Evolutionary conservation across 2,888 invertebrate genomes (phyloP), one percentile per base, ranked within the genome.

Genomic region (Polydesmus complanatus): DNA sequence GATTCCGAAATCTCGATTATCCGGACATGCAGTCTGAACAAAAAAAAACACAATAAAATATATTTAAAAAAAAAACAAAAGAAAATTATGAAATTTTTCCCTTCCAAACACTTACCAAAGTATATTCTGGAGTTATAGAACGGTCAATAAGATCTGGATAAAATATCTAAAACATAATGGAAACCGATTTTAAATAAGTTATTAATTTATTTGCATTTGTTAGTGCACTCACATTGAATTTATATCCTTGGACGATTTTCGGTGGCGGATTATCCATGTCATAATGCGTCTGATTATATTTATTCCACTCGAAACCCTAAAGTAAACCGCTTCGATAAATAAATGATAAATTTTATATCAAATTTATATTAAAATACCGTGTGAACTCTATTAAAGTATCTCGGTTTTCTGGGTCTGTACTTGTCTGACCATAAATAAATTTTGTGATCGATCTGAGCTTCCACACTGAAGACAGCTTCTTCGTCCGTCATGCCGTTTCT

Each of bases 301-400:
- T 98, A 78, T 98, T 98, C 98, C 98, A 99, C 72, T 99, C 98
- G 76, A 98, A 99, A 19, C 98, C 98, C 91, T n/a, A n/a, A n/a
- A n/a, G n/a, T n/a, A n/a, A n/a, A n/a, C n/a, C n/a, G n/a, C n/a
- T n/a, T n/a, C n/a, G n/a, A n/a, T n/a, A n/a, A n/a, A n/a, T n/a
- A n/a, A n/a, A n/a, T n/a, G n/a, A n/a, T n/a, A n/a, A n/a, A n/a
- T n/a, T n/a, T n/a, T n/a, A n/a, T n/a, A n/a, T n/a, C n/a, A n/a
- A n/a, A n/a, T n/a, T n/a, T n/a, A n/a, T n/a, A n/a, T n/a, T n/a
- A n/a, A n/a, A n/a, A n/a, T n/a, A n/a, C n/a, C 37, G 79, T 79
- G 67, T 79, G 78, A 5, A 82, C 80, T 63, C 81, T 74, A 79
- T 99, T 99, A 77, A 98, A 96, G 77, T 98, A 99, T 22, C 97